Percentiles rank a stretch among this genome's conserved stretches.
Evolutionary conservation across 2,888 invertebrate genomes (phyloP).

Genomic region (Cenopis cana): DNA sequence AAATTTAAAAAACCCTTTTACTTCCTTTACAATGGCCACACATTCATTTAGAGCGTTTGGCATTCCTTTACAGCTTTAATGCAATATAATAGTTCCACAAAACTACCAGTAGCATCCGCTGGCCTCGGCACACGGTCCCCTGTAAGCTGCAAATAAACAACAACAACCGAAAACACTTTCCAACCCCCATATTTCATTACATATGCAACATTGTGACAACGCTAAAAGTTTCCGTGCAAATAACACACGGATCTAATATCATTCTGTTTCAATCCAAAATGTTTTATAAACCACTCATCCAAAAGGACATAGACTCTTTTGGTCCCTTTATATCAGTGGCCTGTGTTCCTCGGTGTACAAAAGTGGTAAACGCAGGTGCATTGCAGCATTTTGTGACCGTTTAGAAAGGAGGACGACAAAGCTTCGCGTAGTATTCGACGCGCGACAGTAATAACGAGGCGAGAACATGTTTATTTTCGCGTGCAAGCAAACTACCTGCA

Average conservation of each 20-base stretch:
- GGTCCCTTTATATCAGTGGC: not conserved
- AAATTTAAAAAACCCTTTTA: not conserved
- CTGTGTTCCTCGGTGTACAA: not conserved
- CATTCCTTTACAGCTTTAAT: not conserved
- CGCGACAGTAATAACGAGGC: slow-evolving; percentile 21
- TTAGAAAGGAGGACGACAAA: not conserved
- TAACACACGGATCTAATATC: slow-evolving; percentile 20
- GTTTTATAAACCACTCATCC: not conserved
- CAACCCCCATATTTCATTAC: slow-evolving; percentile 27
- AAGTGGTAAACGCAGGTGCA: not conserved
- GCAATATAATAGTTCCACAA: not conserved
- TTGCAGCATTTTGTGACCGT: not conserved
- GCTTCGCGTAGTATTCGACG: slow-evolving; percentile 7
- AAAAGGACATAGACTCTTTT: not conserved
- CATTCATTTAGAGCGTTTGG: too few species aligned
- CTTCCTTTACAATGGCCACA: not conserved
- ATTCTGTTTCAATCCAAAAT: not conserved
- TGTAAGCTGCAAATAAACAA: slow-evolving; percentile 17
- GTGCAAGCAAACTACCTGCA: slow-evolving; percentile 30
- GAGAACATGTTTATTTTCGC: slow-evolving; percentile 28
- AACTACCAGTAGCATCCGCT: not conserved
- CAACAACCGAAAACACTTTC: slow-evolving; percentile 17
- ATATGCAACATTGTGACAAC: slow-evolving; percentile 9
- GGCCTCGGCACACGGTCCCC: not conserved
- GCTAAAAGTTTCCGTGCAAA: slow-evolving; percentile 24